A percentile compares a stretch with the other conserved stretches of the same genome.
phyloP scores from a whole-genome alignment of 2,113 vertebrate genomes.

The Epinephelus fuscoguttatus region DNA sequence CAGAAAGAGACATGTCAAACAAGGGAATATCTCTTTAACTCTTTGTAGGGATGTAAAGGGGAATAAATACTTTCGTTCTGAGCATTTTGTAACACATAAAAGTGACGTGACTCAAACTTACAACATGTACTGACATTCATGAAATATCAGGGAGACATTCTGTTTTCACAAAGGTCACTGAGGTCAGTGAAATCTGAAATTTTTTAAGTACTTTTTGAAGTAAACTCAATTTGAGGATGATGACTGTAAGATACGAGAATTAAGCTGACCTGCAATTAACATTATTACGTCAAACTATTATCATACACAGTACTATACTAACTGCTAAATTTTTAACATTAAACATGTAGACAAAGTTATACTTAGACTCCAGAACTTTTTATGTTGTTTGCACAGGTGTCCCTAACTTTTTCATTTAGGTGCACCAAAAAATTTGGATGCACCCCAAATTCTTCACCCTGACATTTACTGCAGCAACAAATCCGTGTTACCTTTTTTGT shows the following conservation, averaged over 20 bases:
- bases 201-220: neutral
- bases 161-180: neutral
- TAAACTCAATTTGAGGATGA: neutral
- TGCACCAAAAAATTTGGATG: no score
- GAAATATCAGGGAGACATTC: neutral
- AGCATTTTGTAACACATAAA: neutral
- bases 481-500: no score
- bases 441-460: no score
- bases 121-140: neutral
- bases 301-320: no score
- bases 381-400: no score
- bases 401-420: no score
- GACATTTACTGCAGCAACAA: no score
- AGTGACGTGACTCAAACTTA: neutral
- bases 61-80: neutral
- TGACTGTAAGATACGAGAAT: neutral
- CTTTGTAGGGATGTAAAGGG: slow-evolving; percentile 13
- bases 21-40: slow-evolving; percentile 34
- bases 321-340: no score
- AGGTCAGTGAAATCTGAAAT: neutral
- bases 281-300: no score
- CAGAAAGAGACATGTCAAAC: slow-evolving; percentile 47
- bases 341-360: no score
- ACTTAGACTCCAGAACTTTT: no score
- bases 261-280: no score